phyloP scores from a whole-genome alignment of 2,113 vertebrate species.

The Phycodurus eques region DNA sequence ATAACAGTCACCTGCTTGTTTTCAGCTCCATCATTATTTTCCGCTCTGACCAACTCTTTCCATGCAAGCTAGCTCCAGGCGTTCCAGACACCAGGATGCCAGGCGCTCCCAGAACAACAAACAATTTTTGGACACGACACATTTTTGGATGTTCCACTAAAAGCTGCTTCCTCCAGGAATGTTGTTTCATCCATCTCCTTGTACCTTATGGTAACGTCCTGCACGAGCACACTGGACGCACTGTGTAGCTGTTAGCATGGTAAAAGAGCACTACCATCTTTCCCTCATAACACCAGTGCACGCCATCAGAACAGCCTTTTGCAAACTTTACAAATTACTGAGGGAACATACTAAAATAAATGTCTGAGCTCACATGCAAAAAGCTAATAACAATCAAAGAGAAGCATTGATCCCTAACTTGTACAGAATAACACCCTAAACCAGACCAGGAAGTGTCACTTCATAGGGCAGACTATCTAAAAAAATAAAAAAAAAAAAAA shows the following conservation, averaged over 20 bases:
- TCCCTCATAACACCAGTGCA: too few relatives aligned
- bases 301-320: too few relatives aligned
- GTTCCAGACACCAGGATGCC: constrained; percentile 25
- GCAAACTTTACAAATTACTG: too few relatives aligned
- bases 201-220: background rate
- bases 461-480: too few relatives aligned
- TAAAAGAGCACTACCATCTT: background rate
- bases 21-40: constrained; percentile 28
- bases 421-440: too few relatives aligned
- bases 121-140: background rate
- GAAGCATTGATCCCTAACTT: background rate
- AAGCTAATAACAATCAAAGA: background rate
- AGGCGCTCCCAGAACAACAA: constrained; percentile 48
- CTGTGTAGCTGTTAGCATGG: constrained; percentile 26
- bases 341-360: too few relatives aligned
- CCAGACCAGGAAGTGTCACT: too few relatives aligned
- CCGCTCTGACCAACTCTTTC: constrained; percentile 50
- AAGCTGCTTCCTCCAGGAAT: constrained; percentile 10
- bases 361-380: background rate
- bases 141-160: background rate
- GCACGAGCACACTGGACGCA: background rate
- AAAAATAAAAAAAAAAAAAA: too few relatives aligned
- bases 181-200: constrained; percentile 10
- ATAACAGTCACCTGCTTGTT: constrained; percentile 63
- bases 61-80: constrained; percentile 16